A percentile compares a stretch with the other conserved stretches of the same genome.
Evolutionary conservation across 2,113 vertebrate species (phyloP).

Genomic region (Sarotherodon lohbergeri): DNA sequence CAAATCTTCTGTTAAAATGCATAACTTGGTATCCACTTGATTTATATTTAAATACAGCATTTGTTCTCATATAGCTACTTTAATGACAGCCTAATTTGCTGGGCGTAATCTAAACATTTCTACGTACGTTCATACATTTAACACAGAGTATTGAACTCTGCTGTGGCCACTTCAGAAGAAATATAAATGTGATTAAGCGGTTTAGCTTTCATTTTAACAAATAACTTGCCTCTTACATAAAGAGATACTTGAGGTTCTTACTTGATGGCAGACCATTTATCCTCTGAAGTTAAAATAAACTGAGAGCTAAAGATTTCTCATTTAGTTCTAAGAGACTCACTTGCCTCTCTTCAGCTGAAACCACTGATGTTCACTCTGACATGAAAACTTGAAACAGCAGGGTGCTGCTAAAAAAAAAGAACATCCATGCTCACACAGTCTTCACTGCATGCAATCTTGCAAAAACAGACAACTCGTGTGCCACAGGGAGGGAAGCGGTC

Average conservation of each 20-base stretch:
- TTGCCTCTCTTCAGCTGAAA: neutral
- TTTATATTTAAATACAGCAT: neutral
- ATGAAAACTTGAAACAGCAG: constrained; percentile 1
- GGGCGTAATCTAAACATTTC: neutral
- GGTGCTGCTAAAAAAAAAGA: neutral
- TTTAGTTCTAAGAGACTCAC: neutral
- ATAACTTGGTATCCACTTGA: neutral
- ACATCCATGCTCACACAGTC: neutral
- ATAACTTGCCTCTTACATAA: neutral
- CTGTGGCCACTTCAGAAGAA: neutral
- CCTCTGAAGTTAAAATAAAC: neutral
- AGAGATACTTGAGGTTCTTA: neutral
- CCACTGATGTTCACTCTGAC: neutral
- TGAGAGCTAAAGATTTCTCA: neutral
- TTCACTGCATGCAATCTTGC: neutral
- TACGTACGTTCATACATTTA: neutral
- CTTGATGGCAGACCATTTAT: neutral
- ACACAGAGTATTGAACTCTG: neutral
- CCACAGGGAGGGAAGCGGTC: neutral
- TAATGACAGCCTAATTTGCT: neutral
- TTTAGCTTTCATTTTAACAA: neutral
- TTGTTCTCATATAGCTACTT: neutral
- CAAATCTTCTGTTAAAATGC: neutral
- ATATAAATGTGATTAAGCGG: neutral
- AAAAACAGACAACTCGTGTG: constrained; percentile 19